These are phyloP conservation scores for Cynopterus sphinx DNA, from an alignment of 2,797 vertebrate genomes.

Conservation along the genomic window DNA sequence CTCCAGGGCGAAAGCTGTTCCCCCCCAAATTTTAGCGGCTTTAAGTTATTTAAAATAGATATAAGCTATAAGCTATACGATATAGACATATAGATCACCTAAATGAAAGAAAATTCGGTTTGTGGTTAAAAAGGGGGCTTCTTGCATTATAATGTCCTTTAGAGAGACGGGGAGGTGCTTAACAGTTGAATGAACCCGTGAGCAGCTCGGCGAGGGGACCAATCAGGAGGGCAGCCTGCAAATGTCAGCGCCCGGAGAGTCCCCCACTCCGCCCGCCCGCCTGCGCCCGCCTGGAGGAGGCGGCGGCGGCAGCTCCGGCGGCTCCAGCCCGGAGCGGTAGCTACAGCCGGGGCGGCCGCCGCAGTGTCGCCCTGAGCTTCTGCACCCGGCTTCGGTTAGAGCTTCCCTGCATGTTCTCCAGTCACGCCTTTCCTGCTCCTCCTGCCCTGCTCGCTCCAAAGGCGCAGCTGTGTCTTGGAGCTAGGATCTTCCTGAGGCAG, in stretches of 20 bases:
- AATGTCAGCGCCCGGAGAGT: constrained; percentile 91
- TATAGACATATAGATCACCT: constrained; percentile 93
- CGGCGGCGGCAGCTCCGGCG: constrained; percentile 53
- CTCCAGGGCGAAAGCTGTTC: constrained; percentile 95
- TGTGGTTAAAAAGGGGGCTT: constrained; percentile 98
- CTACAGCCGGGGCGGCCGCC: not conserved
- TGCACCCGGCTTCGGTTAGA: not conserved
- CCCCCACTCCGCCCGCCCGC: constrained; percentile 83
- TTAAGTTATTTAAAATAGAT: constrained; percentile 95
- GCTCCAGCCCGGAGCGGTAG: constrained; percentile 57
- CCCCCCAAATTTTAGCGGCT: constrained; percentile 94
- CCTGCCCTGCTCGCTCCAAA: not conserved
- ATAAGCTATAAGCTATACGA: constrained; percentile 85
- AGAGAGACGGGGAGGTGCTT: constrained; percentile 98
- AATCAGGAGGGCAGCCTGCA: constrained; percentile 95
- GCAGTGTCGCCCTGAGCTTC: constrained; percentile 11
- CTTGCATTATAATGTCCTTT: constrained; percentile 99
- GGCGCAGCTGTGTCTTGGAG: not conserved
- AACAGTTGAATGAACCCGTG: constrained; percentile 96
- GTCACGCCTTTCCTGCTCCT: not conserved
- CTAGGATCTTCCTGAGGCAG: not conserved
- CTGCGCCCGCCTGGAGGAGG: constrained; percentile 74
- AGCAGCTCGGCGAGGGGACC: constrained; percentile 95
- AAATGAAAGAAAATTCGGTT: constrained; percentile 99
- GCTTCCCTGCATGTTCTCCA: not conserved